Base-by-base conservation (phyloP, 2,113 vertebrate genomes). In the Falco punctatus region DNA sequence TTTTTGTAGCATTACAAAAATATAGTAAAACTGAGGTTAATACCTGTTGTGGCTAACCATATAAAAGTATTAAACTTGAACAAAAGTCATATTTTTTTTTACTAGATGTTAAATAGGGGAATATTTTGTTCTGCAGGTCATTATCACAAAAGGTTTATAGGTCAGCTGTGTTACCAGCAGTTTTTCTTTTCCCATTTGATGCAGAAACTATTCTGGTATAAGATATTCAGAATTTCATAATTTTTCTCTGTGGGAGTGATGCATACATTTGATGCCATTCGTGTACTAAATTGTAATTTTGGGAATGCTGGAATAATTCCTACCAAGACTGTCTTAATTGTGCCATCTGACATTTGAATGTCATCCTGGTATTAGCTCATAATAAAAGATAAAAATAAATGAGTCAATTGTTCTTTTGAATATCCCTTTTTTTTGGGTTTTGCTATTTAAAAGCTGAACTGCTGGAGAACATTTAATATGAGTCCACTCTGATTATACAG, bases 31-130 rank as follows among this genome's bases (percentile, higher is more conserved):
- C 95, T 95, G 96, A 96, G 96, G 97, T 98, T 98, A 98, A 98
- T 98, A 98, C 90, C 97, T 98, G 97, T 97, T 97, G 98, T 98
- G 97, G 98, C 98, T 98, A 98, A 98, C 98, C 96, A 97, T 98
- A 95, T 98, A 96, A 95, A 98, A 98, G 97, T 98, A 97, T 98
- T 98, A 98, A 98, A 98, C 96, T 97, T 98, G 97, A 98, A 98
- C 92, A 96, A 93, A 96, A 96, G 94, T 95, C 93, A 78, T 94
- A 85, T 94, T 97, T 98, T 95, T 97, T 97, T 96, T 95, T 90
- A 97, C 90, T 94, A 94, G 92, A 88, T 96, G 80, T 94, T 96
- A 92, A 95, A 92, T 96, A 95, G 95, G 94, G 86, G 52, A 96
- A 51, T 97, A 94, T 88, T 96, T 93, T 94, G 88, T 96, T 90